These are phyloP conservation scores for Apotomis turbidana DNA, from an alignment of 2,888 invertebrate genomes.

Conservation along the genomic window DNA sequence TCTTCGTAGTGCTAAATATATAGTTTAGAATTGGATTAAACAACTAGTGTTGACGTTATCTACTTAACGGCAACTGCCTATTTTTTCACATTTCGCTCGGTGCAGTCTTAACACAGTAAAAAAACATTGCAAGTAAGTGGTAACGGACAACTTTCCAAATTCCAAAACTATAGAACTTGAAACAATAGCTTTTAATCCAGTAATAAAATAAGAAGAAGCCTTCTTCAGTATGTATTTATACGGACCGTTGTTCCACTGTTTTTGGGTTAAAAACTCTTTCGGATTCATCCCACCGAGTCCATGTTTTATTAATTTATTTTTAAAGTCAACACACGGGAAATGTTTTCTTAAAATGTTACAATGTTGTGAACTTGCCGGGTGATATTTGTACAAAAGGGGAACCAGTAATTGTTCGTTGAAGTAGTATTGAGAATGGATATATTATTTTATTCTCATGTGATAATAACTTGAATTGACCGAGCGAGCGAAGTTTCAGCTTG, in stretches of 20 bases:
- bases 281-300: constrained; percentile 17
- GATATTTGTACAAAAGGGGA: neutral
- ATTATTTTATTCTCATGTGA: too few species aligned
- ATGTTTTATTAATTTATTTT: constrained; percentile 39
- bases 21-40: too few species aligned
- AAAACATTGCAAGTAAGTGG: too few species aligned
- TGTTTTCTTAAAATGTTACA: constrained; percentile 20
- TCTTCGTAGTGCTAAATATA: too few species aligned
- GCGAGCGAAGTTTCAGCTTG: too few species aligned
- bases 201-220: constrained; percentile 28
- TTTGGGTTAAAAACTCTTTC: constrained; percentile 35
- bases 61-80: too few species aligned
- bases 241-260: constrained; percentile 25
- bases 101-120: too few species aligned
- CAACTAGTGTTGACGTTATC: too few species aligned
- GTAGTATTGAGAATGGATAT: too few species aligned
- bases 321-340: constrained; percentile 19
- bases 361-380: neutral
- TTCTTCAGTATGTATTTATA: constrained; percentile 32
- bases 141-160: constrained; percentile 12
- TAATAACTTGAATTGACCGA: too few species aligned
- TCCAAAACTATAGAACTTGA: neutral
- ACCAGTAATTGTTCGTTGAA: too few species aligned
- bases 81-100: too few species aligned
- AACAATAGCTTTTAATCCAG: constrained; percentile 11